Evolutionary conservation across 37 sponge, comb jelly and placozoan genomes (phyloP), one percentile per base, ranked within the genome.

Genomic region (Agelas oroides): DNA sequence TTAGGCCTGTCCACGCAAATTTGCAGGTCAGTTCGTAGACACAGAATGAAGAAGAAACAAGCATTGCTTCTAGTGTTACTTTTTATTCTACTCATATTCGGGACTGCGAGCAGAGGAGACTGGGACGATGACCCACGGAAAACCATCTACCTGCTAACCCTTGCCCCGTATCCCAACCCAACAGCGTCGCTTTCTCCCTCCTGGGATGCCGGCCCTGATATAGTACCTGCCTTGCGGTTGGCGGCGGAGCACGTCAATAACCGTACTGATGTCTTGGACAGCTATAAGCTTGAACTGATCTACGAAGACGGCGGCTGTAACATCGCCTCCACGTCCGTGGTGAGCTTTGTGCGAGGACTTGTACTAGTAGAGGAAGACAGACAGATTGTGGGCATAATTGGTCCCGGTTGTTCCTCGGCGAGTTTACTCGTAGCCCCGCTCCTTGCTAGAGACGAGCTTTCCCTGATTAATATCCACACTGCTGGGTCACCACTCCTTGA

Each of bases 371-470:
- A 25, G 1, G 68, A 27, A 19, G 58, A n/a, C 18, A 39, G 32
- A 21, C 40, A 1, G 16, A 18, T 82, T 2, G 59, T 37, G 17
- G 86, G 86, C 11, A 70, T 70, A 11, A 55, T 86, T 25, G 86
- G 86, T 38, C 86, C 86, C 18, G 70, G 58, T 8, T 86, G 86
- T 53, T 86, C 86, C 2, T 20, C 28, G 11, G 76, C 86, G 0
- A 23, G 71, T n/a, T n/a, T 70, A 69, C 35, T 32, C 0, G 24
- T 86, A 8, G 27, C 70, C 28, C n/a, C 70, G 23, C 36, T 78
- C 20, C 25, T 38, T 37, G 69, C 40, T 46, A 59, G 53, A 11
- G 54, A 69, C 19, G 71, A 86, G 24, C 56, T 70, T 1, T 24
- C 36, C 27, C 12, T 86, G 31, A 60, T 77, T 19, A 77, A 35